Conservation (phyloP, 2,888 invertebrate genomes). For the Gonocerus acuteangulatus region DNA sequence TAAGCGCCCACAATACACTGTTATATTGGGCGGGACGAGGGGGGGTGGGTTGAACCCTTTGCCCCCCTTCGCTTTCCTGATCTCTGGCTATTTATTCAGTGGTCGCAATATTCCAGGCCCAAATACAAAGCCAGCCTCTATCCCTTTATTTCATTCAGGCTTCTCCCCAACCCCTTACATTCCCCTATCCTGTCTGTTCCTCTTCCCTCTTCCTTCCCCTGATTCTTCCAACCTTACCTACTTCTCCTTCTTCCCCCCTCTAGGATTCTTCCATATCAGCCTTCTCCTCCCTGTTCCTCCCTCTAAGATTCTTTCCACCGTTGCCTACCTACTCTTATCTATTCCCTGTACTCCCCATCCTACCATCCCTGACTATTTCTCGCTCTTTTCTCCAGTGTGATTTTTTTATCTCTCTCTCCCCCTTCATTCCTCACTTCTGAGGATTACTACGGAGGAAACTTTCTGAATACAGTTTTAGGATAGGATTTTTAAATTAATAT, state of each 20-base stretch:
- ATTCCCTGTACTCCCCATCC: too few relatives aligned
- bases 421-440: too few relatives aligned
- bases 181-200: neutral
- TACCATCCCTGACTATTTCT: too few relatives aligned
- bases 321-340: too few relatives aligned
- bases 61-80: conserved; percentile 33
- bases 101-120: conserved; percentile 35
- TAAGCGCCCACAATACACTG: conserved; percentile 36
- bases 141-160: conserved; percentile 24
- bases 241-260: neutral
- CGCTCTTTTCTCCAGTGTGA: too few relatives aligned
- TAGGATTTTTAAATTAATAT: too few relatives aligned
- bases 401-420: too few relatives aligned
- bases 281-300: neutral
- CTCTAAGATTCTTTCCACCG: too few relatives aligned
- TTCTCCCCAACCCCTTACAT: neutral
- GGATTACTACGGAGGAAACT: too few relatives aligned
- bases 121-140: conserved; percentile 19
- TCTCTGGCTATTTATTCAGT: conserved; percentile 36
- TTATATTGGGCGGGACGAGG: conserved; percentile 35
- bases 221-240: neutral
- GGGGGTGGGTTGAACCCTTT: conserved; percentile 32
- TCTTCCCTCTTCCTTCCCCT: neutral
- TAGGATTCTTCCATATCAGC: neutral
- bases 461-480: too few relatives aligned